phyloP scores from a whole-genome alignment of 2,113 vertebrate species.

The Orcinus orca region DNA sequence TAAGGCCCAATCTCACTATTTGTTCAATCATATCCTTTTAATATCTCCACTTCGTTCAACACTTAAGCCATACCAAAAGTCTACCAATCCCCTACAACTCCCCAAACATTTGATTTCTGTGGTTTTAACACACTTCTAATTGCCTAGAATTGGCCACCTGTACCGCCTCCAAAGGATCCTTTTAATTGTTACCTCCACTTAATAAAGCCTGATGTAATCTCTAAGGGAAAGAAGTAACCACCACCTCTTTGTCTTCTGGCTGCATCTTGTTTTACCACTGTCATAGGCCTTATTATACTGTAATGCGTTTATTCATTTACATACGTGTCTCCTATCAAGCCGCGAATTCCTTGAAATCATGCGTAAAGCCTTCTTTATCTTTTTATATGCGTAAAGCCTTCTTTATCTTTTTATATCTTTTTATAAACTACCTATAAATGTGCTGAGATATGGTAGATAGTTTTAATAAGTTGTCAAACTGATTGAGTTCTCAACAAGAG shows the following conservation, averaged over 20 bases:
- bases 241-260: not conserved
- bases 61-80: not conserved
- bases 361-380: not conserved
- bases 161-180: not conserved
- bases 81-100: not conserved
- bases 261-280: not conserved
- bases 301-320: not conserved
- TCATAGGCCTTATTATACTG: not conserved
- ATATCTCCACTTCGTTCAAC: not conserved
- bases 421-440: not conserved
- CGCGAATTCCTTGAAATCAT: not conserved
- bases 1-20: not conserved
- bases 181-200: not conserved
- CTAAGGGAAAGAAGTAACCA: not conserved
- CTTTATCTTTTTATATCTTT: slow-evolving; percentile 25
- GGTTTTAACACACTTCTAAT: not conserved
- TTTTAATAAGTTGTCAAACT: not conserved
- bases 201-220: not conserved
- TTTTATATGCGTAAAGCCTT: not conserved
- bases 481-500: not conserved
- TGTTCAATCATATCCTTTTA: not conserved
- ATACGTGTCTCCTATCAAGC: not conserved
- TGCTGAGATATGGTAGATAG: not conserved
- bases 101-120: not conserved
- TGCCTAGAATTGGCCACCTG: not conserved